Percentiles rank a stretch among this genome's conserved stretches.
These are phyloP conservation scores for Muraenolepis orangiensis DNA, from an alignment of 2,797 vertebrate genomes.

Conservation along the genomic window DNA sequence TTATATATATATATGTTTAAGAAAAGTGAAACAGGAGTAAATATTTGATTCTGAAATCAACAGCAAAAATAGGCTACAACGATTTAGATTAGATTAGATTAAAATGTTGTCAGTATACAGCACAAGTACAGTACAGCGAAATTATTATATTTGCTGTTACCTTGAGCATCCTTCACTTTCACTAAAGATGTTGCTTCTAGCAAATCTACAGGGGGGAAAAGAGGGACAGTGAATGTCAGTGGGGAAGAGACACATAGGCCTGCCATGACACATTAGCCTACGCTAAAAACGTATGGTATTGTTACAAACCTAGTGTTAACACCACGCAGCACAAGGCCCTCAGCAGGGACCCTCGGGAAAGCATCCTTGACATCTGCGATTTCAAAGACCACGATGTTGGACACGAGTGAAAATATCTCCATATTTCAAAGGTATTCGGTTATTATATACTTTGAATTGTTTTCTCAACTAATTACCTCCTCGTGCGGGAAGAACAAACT, in stretches of 20 bases:
- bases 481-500: too few species aligned
- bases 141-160: too few species aligned
- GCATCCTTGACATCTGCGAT: constrained; percentile 56
- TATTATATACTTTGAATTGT: not conserved
- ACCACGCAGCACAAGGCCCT: constrained; percentile 48
- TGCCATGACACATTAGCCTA: not conserved
- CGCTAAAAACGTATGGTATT: not conserved
- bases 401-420: not conserved
- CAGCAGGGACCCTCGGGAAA: constrained; percentile 27
- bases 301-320: constrained; percentile 59
- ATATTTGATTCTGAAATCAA: too few species aligned
- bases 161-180: constrained; percentile 53
- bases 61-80: too few species aligned
- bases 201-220: constrained; percentile 42
- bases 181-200: constrained; percentile 59
- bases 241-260: not conserved
- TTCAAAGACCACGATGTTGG: constrained; percentile 6
- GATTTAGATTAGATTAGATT: too few species aligned
- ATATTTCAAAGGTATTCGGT: not conserved
- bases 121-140: too few species aligned
- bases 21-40: not conserved
- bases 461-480: too few species aligned
- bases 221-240: constrained; percentile 4
- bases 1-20: not conserved
- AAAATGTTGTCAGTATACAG: too few species aligned